Evolutionary conservation across 1,140 invertebrate species (phyloP).

Genomic region (Tetramorium alpestre): DNA sequence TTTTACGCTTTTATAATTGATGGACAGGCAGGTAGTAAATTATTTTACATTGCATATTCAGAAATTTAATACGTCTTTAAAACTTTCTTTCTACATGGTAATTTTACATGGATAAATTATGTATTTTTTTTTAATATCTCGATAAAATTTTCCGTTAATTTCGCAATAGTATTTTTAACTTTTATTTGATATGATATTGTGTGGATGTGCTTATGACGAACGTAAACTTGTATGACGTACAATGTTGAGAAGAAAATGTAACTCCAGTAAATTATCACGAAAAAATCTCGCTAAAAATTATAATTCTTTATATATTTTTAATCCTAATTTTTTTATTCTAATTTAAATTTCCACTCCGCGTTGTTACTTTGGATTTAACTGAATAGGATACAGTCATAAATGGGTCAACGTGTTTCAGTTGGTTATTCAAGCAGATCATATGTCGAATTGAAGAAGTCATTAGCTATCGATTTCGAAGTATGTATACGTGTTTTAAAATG

Average conservation of each 20-base stretch:
- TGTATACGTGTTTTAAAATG: background rate
- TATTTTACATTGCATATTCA: slow-evolving; percentile 1
- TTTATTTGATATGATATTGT: background rate
- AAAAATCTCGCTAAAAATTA: background rate
- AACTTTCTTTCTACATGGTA: background rate
- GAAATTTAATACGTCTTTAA: background rate
- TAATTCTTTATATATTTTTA: background rate
- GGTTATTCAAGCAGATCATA: background rate
- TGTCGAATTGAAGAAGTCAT: slow-evolving; percentile 16
- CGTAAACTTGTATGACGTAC: background rate
- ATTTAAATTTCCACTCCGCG: background rate
- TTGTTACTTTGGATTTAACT: background rate
- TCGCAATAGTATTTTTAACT: background rate
- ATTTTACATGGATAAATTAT: background rate
- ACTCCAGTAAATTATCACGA: background rate
- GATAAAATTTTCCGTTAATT: background rate
- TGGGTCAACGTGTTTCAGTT: background rate
- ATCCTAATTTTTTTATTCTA: background rate
- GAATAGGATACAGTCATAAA: slow-evolving; percentile 12
- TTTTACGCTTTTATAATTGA: background rate
- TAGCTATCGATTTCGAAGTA: background rate
- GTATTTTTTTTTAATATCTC: background rate
- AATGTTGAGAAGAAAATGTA: background rate
- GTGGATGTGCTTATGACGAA: background rate
- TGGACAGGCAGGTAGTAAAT: background rate